These are phyloP conservation scores for Marmota monax DNA, from an alignment of 2,113 vertebrate genomes.

Conservation along the genomic window DNA sequence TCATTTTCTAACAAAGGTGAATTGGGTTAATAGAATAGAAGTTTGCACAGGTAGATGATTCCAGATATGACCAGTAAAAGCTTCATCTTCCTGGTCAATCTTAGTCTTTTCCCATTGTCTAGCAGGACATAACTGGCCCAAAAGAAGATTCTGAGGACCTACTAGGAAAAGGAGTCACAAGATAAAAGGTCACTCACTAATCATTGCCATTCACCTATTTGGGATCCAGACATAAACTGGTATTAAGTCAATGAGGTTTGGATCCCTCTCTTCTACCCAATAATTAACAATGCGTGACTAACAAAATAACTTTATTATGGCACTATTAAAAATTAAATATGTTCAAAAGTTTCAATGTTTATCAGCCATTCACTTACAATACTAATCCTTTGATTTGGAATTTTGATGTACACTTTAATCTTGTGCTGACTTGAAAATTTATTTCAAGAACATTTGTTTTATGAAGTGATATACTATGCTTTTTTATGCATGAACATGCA, in stretches of 20 bases:
- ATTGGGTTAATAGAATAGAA: not conserved
- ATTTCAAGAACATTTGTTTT: not conserved
- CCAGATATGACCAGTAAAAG: not conserved
- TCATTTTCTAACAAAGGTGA: not conserved
- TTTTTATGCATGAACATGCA: not conserved
- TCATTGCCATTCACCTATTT: not conserved
- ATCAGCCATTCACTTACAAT: not conserved
- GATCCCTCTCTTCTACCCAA: rapidly evolving
- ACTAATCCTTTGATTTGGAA: not conserved
- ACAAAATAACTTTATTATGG: not conserved
- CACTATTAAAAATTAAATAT: not conserved
- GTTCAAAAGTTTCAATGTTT: not conserved
- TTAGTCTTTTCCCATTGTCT: not conserved
- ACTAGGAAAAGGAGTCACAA: not conserved
- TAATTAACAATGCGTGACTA: not conserved
- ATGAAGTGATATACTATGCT: not conserved
- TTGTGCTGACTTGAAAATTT: not conserved
- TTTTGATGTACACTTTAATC: slow-evolving; percentile 3
- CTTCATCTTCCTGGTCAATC: not conserved
- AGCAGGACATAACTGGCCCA: not conserved
- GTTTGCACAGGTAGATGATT: not conserved
- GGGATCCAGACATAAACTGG: not conserved
- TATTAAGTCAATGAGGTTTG: not conserved
- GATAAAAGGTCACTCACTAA: not conserved
- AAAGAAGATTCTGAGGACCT: not conserved